A percentile compares a stretch with the other conserved stretches of the same genome.
phyloP scores from a whole-genome alignment of 1,140 invertebrate species.

The Aradophagus sp. region DNA sequence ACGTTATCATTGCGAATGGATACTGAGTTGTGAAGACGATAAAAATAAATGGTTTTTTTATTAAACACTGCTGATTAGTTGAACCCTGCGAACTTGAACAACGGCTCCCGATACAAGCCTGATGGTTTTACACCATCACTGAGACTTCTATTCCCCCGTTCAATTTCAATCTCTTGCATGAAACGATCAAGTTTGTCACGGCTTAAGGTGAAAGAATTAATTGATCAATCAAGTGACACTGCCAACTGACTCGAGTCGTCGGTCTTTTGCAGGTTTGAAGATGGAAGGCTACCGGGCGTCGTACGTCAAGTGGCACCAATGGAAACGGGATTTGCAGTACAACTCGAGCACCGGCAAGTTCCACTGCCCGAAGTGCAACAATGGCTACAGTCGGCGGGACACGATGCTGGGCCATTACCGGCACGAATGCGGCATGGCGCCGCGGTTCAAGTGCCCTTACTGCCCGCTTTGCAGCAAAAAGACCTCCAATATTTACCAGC shows the following conservation, averaged over 20 bases:
- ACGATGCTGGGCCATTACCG: conserved; percentile 72
- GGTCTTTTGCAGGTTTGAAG: conserved; percentile 68
- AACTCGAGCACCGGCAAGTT: conserved; percentile 69
- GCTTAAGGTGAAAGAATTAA: conserved; percentile 17
- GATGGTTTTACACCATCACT: too few relatives aligned
- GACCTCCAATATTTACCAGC: conserved; percentile 71
- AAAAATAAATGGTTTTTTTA: too few relatives aligned
- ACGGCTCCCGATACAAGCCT: too few relatives aligned
- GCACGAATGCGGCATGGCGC: conserved; percentile 78
- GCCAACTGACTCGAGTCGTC: conserved; percentile 47
- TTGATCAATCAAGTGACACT: not conserved
- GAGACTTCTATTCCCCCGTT: too few relatives aligned
- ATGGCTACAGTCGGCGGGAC: conserved; percentile 69
- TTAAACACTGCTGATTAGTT: too few relatives aligned
- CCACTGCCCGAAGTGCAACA: conserved; percentile 72
- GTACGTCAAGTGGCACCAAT: conserved; percentile 55
- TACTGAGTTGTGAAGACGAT: too few relatives aligned
- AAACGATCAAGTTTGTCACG: conserved; percentile 32
- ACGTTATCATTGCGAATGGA: too few relatives aligned
- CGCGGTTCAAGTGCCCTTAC: conserved; percentile 77
- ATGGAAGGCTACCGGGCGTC: conserved; percentile 37
- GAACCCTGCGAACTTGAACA: too few relatives aligned
- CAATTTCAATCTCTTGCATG: conserved; percentile 34
- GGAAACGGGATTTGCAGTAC: conserved; percentile 60
- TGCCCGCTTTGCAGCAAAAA: conserved; percentile 72